A percentile compares a stretch with the other conserved stretches of the same genome.
These are phyloP conservation scores for Aurelia sp. DNA, from an alignment of 30 jellyfish, hydroid and myxozoan genomes.

Conservation along the genomic window DNA sequence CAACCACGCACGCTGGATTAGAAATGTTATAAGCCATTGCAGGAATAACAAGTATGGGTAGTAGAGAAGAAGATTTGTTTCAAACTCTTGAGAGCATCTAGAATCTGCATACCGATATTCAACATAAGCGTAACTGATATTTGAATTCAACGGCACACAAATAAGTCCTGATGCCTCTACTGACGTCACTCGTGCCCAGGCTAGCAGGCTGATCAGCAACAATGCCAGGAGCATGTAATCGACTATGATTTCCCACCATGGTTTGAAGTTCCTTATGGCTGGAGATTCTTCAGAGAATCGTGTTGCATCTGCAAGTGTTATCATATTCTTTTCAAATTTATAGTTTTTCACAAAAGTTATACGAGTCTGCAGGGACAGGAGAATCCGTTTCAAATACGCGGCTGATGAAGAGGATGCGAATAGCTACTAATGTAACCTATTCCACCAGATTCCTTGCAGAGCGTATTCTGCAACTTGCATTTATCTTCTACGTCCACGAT, in stretches of 20 bases:
- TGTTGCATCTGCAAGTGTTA: conserved; percentile 64
- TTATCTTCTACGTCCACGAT: too few species aligned
- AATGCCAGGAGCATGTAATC: conserved; percentile 67
- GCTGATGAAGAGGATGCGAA: too few species aligned
- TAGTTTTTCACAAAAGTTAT: too few species aligned
- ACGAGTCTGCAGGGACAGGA: too few species aligned
- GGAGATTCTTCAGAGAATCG: conserved; percentile 69
- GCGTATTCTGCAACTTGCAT: too few species aligned
- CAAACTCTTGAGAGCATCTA: conserved; percentile 82
- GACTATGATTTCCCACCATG: conserved; percentile 85
- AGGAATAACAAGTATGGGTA: conserved; percentile 72
- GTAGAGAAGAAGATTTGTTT: conserved; percentile 62
- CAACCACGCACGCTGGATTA: conserved; percentile 76
- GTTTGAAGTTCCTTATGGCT: conserved; percentile 67
- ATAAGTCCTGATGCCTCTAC: conserved; percentile 80
- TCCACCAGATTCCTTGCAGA: too few species aligned
- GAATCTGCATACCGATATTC: conserved; percentile 77
- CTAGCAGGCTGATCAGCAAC: conserved; percentile 56
- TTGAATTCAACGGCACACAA: conserved; percentile 56
- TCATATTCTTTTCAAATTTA: conserved; percentile 14
- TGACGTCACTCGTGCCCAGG: conserved; percentile 82
- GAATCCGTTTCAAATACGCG: too few species aligned
- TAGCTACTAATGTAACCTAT: too few species aligned
- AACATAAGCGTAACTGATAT: conserved; percentile 49
- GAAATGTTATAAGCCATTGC: conserved; percentile 70